phyloP scores from a whole-genome alignment of 2,888 invertebrate species.

The Callosobruchus maculatus region DNA sequence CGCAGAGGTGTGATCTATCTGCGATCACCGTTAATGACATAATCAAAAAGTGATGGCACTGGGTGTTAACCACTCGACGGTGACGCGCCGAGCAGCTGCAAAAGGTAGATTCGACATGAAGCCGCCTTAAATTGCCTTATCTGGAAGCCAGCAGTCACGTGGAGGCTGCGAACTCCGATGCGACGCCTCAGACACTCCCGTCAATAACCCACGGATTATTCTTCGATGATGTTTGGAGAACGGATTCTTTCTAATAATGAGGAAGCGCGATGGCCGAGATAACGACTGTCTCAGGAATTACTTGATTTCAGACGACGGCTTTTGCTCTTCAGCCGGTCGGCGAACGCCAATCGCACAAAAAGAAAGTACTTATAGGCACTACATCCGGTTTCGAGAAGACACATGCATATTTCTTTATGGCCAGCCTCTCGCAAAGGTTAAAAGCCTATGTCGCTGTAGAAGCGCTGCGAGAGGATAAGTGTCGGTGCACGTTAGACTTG shows the following conservation, averaged over 20 bases:
- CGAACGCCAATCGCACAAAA: no score
- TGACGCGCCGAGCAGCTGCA: slow-evolving; percentile 27
- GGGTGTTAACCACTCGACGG: slow-evolving; percentile 40
- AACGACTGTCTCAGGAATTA: background rate
- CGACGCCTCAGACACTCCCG: background rate
- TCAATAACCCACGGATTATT: background rate
- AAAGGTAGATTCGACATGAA: slow-evolving; percentile 42
- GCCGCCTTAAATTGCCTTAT: slow-evolving; percentile 20
- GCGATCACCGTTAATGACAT: slow-evolving; percentile 42
- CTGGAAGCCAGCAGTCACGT: slow-evolving; percentile 11
- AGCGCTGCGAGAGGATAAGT: no score
- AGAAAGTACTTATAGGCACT: no score
- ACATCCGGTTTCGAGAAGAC: no score
- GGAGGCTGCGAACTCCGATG: slow-evolving; percentile 11
- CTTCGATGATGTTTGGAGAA: background rate
- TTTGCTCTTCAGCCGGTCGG: no score
- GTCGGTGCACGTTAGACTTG: no score
- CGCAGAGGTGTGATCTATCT: slow-evolving; percentile 45
- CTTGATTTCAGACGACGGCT: background rate
- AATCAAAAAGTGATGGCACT: slow-evolving; percentile 36
- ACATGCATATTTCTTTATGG: no score
- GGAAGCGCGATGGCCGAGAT: background rate
- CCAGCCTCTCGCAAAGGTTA: no score
- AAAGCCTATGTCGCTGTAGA: no score
- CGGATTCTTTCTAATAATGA: background rate